Conservation (phyloP, 2,113 vertebrate species). For the Lontra canadensis region DNA sequence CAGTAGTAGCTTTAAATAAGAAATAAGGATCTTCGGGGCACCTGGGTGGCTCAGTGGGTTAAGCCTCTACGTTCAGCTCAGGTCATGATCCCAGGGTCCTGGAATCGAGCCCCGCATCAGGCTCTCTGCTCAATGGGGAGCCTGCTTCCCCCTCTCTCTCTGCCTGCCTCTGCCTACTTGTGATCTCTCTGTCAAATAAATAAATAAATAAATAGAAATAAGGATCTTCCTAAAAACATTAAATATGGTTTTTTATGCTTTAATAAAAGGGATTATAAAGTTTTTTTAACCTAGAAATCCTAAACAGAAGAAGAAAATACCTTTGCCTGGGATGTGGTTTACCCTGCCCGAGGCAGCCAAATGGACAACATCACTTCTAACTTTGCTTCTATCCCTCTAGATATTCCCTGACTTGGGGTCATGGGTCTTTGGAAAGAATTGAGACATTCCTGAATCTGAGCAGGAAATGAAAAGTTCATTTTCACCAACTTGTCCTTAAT, state of each 20-base stretch:
- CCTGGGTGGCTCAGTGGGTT: no score
- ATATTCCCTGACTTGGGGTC: neutral
- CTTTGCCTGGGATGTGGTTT: neutral
- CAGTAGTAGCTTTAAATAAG: neutral
- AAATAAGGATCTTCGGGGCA: neutral
- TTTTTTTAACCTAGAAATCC: neutral
- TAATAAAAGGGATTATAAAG: neutral
- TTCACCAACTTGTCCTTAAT: neutral
- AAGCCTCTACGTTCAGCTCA: no score
- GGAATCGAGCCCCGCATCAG: no score
- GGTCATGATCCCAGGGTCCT: no score
- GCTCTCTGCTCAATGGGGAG: no score
- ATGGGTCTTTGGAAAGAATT: neutral
- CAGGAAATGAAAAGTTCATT: neutral
- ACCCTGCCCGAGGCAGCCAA: neutral
- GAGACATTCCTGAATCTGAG: neutral
- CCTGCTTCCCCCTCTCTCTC: no score
- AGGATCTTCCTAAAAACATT: slow-evolving; percentile 1
- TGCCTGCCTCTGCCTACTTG: no score
- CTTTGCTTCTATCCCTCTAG: neutral
- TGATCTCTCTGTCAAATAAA: no score
- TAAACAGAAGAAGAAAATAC: neutral
- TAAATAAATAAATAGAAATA: neutral
- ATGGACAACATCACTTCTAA: neutral
- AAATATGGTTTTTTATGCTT: neutral